These are phyloP conservation scores for Nomada hirtipes DNA, from an alignment of 2,888 invertebrate genomes.

Conservation along the genomic window DNA sequence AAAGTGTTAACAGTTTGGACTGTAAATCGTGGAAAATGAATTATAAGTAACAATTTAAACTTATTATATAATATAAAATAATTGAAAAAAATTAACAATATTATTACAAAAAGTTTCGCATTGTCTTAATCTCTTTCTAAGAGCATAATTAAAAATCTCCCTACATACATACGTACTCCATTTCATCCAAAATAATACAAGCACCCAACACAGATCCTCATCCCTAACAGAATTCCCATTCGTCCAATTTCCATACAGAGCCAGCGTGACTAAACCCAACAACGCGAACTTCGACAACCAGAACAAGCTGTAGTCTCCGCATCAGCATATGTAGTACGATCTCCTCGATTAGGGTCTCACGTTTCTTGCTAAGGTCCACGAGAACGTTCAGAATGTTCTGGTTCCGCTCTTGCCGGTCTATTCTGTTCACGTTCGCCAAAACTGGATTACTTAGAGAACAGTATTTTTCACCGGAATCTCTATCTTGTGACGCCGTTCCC, in stretches of 20 bases:
- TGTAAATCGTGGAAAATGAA: no score
- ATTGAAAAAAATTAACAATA: not conserved
- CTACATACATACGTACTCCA: not conserved
- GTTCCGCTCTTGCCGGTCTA: not conserved
- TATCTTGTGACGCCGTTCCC: not conserved
- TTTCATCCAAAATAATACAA: not conserved
- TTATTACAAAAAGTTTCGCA: no score
- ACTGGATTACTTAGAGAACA: not conserved
- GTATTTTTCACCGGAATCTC: not conserved
- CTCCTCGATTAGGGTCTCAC: not conserved
- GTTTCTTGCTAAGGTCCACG: not conserved
- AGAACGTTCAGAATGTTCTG: not conserved
- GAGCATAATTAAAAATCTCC: not conserved
- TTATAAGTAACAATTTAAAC: no score
- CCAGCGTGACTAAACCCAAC: not conserved
- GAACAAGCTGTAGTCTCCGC: not conserved
- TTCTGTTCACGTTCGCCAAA: not conserved
- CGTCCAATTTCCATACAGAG: not conserved
- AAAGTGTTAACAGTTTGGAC: no score
- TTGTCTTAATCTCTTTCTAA: not conserved
- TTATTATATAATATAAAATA: no score
- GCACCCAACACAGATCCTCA: not conserved
- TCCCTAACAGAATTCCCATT: not conserved
- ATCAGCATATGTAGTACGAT: conserved; percentile 1
- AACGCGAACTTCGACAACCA: conserved; percentile 13